Percentiles rank a stretch among this genome's conserved stretches.
Conservation (phyloP, 2,888 invertebrate species). For the Anoplius nigerrimus region DNA sequence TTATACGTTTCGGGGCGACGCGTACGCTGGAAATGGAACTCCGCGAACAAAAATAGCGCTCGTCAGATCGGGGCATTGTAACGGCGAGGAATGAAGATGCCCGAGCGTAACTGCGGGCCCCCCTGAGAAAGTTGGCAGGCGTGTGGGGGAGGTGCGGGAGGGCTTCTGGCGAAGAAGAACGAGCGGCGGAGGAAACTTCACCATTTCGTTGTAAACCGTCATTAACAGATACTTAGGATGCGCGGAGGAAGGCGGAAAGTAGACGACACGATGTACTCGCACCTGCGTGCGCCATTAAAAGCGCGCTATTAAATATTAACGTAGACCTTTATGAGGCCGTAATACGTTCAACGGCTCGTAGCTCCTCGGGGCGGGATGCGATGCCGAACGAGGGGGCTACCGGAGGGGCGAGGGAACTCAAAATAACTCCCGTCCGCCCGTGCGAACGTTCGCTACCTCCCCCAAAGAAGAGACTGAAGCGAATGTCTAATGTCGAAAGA, state of each 20-base stretch:
- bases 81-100: not conserved
- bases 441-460: constrained; percentile 22
- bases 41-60: not conserved
- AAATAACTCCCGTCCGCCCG: constrained; percentile 28
- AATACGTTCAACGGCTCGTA: constrained; percentile 53
- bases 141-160: not conserved
- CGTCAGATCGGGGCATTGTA: not conserved
- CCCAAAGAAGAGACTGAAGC: not conserved
- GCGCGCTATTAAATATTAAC: constrained; percentile 63
- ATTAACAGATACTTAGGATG: constrained; percentile 63
- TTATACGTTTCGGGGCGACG: too few species aligned
- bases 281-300: constrained; percentile 62
- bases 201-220: constrained; percentile 56
- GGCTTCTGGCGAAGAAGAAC: not conserved
- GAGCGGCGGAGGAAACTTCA: constrained; percentile 27
- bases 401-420: constrained; percentile 22
- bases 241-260: constrained; percentile 43
- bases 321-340: constrained; percentile 59
- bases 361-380: constrained; percentile 11
- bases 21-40: too few species aligned
- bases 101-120: not conserved
- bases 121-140: not conserved
- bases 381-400: constrained; percentile 11
- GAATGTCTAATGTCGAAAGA: too few species aligned
- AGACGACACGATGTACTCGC: constrained; percentile 51